These are phyloP conservation scores for Cantharis rustica DNA, from an alignment of 2,888 invertebrate species.

Conservation along the genomic window DNA sequence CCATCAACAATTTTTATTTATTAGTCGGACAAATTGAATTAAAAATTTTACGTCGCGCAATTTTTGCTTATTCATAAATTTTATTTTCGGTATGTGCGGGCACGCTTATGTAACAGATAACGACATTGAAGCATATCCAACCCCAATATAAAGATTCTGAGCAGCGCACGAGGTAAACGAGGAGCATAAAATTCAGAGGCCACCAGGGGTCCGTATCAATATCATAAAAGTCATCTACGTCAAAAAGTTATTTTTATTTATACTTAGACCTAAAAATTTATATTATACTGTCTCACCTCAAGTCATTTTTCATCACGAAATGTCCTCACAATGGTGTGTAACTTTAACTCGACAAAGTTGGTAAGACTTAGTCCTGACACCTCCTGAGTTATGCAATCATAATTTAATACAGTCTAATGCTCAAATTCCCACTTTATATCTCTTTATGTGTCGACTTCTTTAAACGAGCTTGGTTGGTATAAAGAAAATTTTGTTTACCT, in stretches of 20 bases:
- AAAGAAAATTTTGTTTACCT: background rate
- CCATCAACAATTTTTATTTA: background rate
- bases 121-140: conserved; percentile 4
- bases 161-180: conserved; percentile 12
- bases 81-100: background rate
- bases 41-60: background rate
- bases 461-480: background rate
- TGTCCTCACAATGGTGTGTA: background rate
- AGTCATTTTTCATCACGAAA: background rate
- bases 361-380: background rate
- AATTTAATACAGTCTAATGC: conserved; percentile 2
- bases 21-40: background rate
- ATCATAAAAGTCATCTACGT: conserved; percentile 22
- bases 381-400: background rate
- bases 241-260: conserved; percentile 19
- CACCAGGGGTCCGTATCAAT: conserved; percentile 18
- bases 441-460: background rate
- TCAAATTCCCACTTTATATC: background rate
- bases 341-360: background rate
- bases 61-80: background rate
- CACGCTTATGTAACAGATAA: conserved; percentile 13
- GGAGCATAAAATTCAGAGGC: conserved; percentile 21
- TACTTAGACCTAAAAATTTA: conserved; percentile 5
- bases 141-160: conserved; percentile 12
- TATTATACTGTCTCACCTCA: background rate